Evolutionary conservation across 2,113 vertebrate genomes (phyloP).

Genomic region (Lophotis ruficrista): DNA sequence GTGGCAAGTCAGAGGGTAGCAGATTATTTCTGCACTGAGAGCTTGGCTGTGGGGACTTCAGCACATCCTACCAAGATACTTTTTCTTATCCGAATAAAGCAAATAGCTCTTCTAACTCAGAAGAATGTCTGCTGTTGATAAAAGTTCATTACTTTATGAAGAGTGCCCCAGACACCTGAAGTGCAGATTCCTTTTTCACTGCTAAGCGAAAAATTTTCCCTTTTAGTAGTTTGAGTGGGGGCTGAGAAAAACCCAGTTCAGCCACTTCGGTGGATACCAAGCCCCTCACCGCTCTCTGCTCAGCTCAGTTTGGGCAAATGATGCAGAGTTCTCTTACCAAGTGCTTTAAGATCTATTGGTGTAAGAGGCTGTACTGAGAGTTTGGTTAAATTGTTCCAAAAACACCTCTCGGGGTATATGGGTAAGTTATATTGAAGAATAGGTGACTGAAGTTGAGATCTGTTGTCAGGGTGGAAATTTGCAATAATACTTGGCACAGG

Average conservation of each 20-base stretch:
- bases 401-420: background rate
- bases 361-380: background rate
- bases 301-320: background rate
- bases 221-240: background rate
- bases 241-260: background rate
- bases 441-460: background rate
- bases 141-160: background rate
- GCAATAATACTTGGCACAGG: background rate
- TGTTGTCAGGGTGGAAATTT: background rate
- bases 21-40: background rate
- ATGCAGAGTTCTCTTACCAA: background rate
- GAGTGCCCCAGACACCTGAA: background rate
- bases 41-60: background rate
- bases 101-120: background rate
- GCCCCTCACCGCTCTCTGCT: background rate
- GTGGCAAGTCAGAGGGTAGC: background rate
- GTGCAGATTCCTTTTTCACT: background rate
- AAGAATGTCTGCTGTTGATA: background rate
- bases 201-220: background rate
- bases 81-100: background rate
- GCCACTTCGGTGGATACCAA: background rate
- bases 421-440: background rate
- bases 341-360: background rate
- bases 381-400: background rate
- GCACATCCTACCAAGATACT: background rate